These are phyloP conservation scores for Sceliomorpha sp. DNA, from an alignment of 2,888 invertebrate genomes.

Conservation along the genomic window DNA sequence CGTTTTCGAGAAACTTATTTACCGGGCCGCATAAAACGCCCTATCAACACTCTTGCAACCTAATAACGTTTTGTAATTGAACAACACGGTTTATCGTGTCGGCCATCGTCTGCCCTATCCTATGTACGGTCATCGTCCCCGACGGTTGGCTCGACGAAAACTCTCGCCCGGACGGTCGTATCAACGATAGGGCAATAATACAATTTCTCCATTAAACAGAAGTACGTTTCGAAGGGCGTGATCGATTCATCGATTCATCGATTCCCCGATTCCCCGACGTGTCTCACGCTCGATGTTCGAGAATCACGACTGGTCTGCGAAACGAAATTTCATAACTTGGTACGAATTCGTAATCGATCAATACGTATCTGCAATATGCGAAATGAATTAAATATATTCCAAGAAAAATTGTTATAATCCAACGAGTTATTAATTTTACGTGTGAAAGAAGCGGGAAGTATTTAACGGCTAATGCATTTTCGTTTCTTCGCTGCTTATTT, in stretches of 20 bases:
- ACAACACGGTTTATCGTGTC: conserved; percentile 23
- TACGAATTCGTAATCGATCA: too few species aligned
- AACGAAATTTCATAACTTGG: too few species aligned
- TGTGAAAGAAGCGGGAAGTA: too few species aligned
- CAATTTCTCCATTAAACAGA: conserved; percentile 35
- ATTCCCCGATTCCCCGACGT: too few species aligned
- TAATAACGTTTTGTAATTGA: conserved; percentile 42
- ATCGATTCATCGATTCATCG: conserved; percentile 36
- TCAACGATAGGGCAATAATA: conserved; percentile 14
- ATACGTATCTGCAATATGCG: too few species aligned
- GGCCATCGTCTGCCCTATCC: conserved; percentile 7
- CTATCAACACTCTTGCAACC: conserved; percentile 14
- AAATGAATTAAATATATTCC: too few species aligned
- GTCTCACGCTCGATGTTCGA: conserved; percentile 18
- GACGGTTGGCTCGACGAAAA: conserved; percentile 7
- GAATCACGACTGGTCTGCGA: conserved; percentile 18
- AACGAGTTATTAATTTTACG: too few species aligned
- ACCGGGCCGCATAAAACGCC: neutral
- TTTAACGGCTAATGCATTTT: too few species aligned
- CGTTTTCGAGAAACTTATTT: neutral
- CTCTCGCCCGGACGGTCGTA: neutral
- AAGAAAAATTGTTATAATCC: too few species aligned
- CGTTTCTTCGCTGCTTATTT: too few species aligned
- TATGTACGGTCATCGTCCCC: conserved; percentile 22
- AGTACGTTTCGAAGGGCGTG: conserved; percentile 6